phyloP scores from a whole-genome alignment of 2,113 vertebrate species.

The Oreochromis spilurus region DNA sequence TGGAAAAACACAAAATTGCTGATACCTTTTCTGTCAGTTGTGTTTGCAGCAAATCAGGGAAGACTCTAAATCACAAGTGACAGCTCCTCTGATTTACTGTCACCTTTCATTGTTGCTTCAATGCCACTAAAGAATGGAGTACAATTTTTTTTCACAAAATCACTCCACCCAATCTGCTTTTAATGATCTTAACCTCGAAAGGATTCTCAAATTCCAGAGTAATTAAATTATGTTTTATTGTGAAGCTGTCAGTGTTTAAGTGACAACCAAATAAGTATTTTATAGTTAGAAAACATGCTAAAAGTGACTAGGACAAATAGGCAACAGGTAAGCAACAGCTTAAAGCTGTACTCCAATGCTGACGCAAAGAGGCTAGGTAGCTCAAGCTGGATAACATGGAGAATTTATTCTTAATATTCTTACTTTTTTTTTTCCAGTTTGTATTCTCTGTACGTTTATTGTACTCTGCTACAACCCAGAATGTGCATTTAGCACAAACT shows the following conservation, averaged over 20 bases:
- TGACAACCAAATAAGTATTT: background rate
- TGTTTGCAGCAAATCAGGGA: constrained; percentile 19
- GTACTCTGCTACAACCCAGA: background rate
- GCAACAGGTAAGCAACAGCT: background rate
- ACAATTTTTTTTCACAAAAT: background rate
- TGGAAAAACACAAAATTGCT: background rate
- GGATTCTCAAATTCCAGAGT: background rate
- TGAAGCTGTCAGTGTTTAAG: background rate
- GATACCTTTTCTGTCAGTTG: background rate
- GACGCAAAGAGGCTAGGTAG: background rate
- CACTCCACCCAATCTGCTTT: background rate
- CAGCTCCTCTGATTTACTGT: constrained; percentile 44
- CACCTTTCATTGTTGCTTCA: constrained; percentile 6
- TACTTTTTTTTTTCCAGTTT: background rate
- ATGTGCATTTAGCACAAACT: background rate
- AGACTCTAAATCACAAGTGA: constrained; percentile 34
- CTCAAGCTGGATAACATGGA: background rate
- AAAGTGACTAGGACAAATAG: background rate
- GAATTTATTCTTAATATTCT: background rate
- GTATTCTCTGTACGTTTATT: background rate
- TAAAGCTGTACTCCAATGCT: background rate
- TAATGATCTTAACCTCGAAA: background rate
- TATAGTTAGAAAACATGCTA: background rate
- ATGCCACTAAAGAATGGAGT: background rate
- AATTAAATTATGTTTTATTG: background rate